A percentile compares a stretch with the other conserved stretches of the same genome.
Evolutionary conservation across 37 sponge, comb jelly and placozoan species (phyloP).

Genomic region (Hexactinellida sp.): DNA sequence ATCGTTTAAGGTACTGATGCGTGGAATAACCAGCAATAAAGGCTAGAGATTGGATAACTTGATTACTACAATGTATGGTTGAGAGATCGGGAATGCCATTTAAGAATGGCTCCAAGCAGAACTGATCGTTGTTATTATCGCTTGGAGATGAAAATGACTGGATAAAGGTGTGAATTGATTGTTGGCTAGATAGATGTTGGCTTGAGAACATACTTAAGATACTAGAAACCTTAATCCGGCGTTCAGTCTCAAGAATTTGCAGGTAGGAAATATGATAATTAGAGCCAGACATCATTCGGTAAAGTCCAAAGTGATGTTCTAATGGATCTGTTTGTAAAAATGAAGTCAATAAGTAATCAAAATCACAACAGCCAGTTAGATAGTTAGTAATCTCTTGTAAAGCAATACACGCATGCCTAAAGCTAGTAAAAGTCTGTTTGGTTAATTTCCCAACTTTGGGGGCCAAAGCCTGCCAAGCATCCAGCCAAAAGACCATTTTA

Average conservation of each 20-base stretch:
- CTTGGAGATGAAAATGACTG: background rate
- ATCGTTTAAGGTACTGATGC: constrained; percentile 2
- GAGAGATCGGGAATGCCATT: background rate
- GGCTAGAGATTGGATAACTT: background rate
- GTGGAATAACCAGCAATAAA: background rate
- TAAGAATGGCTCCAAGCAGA: background rate
- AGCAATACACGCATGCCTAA: too few species aligned
- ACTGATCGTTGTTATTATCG: background rate
- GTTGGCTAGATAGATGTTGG: background rate
- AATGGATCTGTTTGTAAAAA: too few species aligned
- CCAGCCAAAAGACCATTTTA: too few species aligned
- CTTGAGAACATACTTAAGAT: background rate
- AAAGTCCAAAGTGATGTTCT: too few species aligned
- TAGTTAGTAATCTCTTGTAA: too few species aligned
- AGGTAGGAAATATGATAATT: too few species aligned
- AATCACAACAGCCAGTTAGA: too few species aligned
- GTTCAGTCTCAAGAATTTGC: background rate
- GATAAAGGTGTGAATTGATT: background rate
- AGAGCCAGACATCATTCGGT: too few species aligned
- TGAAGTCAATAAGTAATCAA: too few species aligned
- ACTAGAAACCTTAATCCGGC: background rate
- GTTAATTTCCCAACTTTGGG: too few species aligned
- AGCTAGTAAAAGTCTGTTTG: too few species aligned
- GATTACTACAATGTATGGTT: background rate
- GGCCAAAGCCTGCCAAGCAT: too few species aligned